Evolutionary conservation across 2,797 vertebrate genomes (phyloP).

Genomic region (Squalus acanthias): DNA sequence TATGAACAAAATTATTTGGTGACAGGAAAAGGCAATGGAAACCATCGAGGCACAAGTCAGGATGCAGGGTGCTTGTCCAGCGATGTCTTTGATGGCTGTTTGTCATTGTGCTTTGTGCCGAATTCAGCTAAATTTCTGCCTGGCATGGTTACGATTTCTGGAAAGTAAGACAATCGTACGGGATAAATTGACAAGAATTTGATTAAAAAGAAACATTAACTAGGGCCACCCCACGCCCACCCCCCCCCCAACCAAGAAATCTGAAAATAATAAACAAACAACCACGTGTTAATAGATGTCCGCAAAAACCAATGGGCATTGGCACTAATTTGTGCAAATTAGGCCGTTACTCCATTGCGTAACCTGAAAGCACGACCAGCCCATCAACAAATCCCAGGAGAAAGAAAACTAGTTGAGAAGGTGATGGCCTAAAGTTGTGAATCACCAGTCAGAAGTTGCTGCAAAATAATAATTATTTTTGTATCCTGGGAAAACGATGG

Average conservation of each 20-base stretch:
- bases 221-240: too few relatives aligned
- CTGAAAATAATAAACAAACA: neutral
- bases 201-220: too few relatives aligned
- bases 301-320: neutral
- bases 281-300: too few relatives aligned
- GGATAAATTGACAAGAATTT: neutral
- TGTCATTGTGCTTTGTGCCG: neutral
- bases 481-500: slow-evolving; percentile 58
- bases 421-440: slow-evolving; percentile 58
- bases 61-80: neutral
- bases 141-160: too few relatives aligned
- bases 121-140: neutral
- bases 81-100: too few relatives aligned
- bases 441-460: slow-evolving; percentile 55
- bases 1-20: neutral
- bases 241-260: too few relatives aligned
- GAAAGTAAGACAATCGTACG: neutral
- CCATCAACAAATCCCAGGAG: neutral
- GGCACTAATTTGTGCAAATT: neutral
- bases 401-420: neutral
- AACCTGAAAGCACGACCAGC: neutral
- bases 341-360: neutral
- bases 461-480: slow-evolving; percentile 46
- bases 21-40: neutral
- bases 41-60: neutral